Evolutionary conservation across 2,113 vertebrate species (phyloP).

Genomic region (Stegastes partitus): DNA sequence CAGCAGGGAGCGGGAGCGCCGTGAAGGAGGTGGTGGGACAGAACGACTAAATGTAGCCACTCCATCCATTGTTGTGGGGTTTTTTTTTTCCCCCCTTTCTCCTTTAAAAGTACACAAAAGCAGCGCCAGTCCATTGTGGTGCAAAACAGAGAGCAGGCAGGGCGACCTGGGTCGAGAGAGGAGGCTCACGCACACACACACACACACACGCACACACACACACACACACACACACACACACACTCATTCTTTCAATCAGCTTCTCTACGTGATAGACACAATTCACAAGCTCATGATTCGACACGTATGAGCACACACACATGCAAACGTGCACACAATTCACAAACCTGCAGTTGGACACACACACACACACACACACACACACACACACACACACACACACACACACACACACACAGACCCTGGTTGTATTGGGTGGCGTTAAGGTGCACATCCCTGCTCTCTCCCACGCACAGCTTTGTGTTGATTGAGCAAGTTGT

Average conservation of each 20-base stretch:
- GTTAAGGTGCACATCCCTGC: constrained; percentile 49
- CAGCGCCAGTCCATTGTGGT: constrained; percentile 75
- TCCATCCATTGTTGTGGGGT: constrained; percentile 55
- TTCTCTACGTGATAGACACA: constrained; percentile 9
- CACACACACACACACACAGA: constrained; percentile 23
- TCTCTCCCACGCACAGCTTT: constrained; percentile 60
- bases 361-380: not conserved
- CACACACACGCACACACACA: constrained; percentile 37
- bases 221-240: constrained; percentile 34
- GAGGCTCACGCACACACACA: constrained; percentile 11
- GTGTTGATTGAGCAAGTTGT: constrained; percentile 54
- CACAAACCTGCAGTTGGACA: too few relatives aligned
- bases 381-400: constrained; percentile 8
- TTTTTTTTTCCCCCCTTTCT: constrained; percentile 21
- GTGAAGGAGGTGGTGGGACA: constrained; percentile 17
- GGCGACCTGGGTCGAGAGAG: constrained; percentile 55
- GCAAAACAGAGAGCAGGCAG: constrained; percentile 72
- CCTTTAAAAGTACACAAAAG: constrained; percentile 74
- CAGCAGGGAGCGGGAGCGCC: not conserved
- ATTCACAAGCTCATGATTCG: constrained; percentile 14
- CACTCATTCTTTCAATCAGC: constrained; percentile 36
- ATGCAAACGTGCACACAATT: not conserved
- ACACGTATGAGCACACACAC: constrained; percentile 1
- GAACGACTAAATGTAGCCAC: constrained; percentile 57
- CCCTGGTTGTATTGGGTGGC: constrained; percentile 20